These are phyloP conservation scores for Axea sp. DNA, from an alignment of 2,888 invertebrate species.

Conservation along the genomic window DNA sequence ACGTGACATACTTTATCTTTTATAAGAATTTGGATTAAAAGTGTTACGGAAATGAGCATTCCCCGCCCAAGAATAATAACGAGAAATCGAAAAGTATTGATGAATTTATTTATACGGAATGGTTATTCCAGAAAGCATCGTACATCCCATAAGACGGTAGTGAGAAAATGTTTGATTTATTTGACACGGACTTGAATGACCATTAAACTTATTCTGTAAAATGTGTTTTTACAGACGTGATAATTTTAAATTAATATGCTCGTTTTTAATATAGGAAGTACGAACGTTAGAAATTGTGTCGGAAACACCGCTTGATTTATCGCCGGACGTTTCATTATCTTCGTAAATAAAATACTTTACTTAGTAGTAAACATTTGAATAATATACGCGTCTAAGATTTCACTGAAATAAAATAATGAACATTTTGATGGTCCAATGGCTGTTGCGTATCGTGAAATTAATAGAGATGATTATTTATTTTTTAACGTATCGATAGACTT, in stretches of 20 bases:
- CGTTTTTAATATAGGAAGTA: slow-evolving; percentile 15
- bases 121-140: too few relatives aligned
- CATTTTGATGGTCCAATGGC: neutral
- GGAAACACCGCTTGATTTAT: slow-evolving; percentile 32
- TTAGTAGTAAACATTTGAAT: slow-evolving; percentile 44
- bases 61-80: too few relatives aligned
- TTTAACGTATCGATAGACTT: slow-evolving; percentile 3
- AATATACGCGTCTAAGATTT: slow-evolving; percentile 24
- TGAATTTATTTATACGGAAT: too few relatives aligned
- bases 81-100: too few relatives aligned
- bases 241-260: slow-evolving; percentile 30
- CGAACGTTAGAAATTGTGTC: slow-evolving; percentile 8
- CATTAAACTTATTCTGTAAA: slow-evolving; percentile 23
- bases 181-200: slow-evolving; percentile 36
- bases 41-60: too few relatives aligned
- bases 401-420: slow-evolving; percentile 28
- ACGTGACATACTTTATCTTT: too few relatives aligned
- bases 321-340: slow-evolving; percentile 29
- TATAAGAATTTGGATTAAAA: too few relatives aligned
- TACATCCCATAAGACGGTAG: slow-evolving; percentile 4
- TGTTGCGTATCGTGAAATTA: slow-evolving; percentile 21
- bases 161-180: slow-evolving; percentile 42
- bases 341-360: slow-evolving; percentile 21
- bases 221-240: slow-evolving; percentile 13
- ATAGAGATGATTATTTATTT: slow-evolving; percentile 35